Evolutionary conservation across 2,888 invertebrate genomes (phyloP), one percentile per base, ranked within the genome.

Genomic region (Prostheceraeus crozeri): DNA sequence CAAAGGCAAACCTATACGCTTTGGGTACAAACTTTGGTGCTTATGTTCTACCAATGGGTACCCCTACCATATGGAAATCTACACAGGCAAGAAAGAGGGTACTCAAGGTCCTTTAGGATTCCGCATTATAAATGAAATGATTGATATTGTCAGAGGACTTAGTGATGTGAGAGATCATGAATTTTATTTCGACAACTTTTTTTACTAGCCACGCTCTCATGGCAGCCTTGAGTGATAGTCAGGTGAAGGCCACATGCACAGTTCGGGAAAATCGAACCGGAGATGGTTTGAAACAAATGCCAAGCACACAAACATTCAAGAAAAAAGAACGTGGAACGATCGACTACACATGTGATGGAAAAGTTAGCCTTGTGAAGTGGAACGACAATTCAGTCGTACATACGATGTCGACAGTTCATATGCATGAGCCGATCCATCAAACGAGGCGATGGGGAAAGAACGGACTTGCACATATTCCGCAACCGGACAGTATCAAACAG

Each of bases 231-330:
- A 16, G 16, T 16, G 46, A 16, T 45, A 27, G 4, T 27, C 3
- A 4, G 8, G 4, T 51, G 21, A 51, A 27, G 14, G 52, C 30
- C 14, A 51, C 52, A 14, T 19, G 52, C 14, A 51, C 52, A 51
- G 6, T 51, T 28, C 52, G 52, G 14, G 25, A 51, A 51, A 51
- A 51, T 51, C 16, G 52, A 51, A 27, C 52, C 16, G 45, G 45
- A 10, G 45, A 14, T 10, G 45, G 10, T 10, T n/a, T 27, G n/a
- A 19, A n/a, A 51, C 25, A 51, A 21, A 14, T 51, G n/a, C 28
- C 30, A 14, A 51, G 21, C 30, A 28, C 23, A 4, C n/a, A 51
- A 27, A 51, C 23, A 27, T 51, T 27, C 23, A 51, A 28, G 30
- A 27, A 28, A 21, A 51, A 21, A 14, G 52, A 28, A 51, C 52